phyloP scores from a whole-genome alignment of 2,888 invertebrate genomes.

The Plagodis pulveraria region DNA sequence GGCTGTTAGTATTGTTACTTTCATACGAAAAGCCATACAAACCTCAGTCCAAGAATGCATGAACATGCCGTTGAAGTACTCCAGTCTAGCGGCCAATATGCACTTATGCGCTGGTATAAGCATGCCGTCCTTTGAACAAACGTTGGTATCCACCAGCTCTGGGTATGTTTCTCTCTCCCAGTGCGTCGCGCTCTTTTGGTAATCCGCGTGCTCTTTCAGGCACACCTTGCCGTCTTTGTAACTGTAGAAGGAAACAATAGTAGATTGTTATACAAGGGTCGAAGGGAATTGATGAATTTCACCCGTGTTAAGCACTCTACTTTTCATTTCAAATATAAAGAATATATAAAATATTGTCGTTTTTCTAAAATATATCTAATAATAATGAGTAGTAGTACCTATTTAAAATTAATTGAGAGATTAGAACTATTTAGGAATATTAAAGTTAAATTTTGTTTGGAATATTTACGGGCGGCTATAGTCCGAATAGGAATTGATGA shows the following conservation, averaged over 20 bases:
- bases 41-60: conserved; percentile 91
- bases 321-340: no score
- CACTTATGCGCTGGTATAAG: conserved; percentile 90
- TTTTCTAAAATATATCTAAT: no score
- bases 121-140: conserved; percentile 79
- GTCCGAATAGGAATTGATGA: no score
- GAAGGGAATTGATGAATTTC: no score
- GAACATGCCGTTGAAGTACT: conserved; percentile 95
- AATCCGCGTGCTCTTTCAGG: conserved; percentile 65
- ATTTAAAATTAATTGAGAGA: no score
- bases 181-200: conserved; percentile 21
- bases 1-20: neutral
- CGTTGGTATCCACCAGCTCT: conserved; percentile 86
- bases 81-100: conserved; percentile 91
- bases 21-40: conserved; percentile 36
- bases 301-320: no score
- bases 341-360: no score
- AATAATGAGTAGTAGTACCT: no score
- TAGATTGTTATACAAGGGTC: no score
- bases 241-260: conserved; percentile 43
- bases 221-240: conserved; percentile 69
- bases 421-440: no score
- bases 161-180: conserved; percentile 78
- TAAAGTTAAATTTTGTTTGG: no score
- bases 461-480: no score